Evolutionary conservation across 2,797 vertebrate genomes (phyloP).

Genomic region (Choloepus didactylus): DNA sequence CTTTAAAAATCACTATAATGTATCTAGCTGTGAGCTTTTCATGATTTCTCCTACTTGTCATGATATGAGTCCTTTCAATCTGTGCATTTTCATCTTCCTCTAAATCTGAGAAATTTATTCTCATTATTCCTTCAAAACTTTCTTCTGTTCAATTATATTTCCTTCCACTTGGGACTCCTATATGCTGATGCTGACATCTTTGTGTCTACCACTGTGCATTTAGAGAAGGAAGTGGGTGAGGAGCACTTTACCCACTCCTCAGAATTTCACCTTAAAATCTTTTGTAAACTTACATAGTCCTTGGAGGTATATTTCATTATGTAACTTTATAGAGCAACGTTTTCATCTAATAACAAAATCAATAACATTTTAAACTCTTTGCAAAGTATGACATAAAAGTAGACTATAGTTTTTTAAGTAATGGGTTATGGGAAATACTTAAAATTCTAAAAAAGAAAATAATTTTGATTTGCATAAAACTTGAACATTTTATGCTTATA

Average conservation of each 20-base stretch:
- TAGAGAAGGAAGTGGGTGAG: neutral
- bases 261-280: neutral
- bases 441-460: neutral
- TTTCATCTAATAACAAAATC: slow-evolving; percentile 27
- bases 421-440: neutral
- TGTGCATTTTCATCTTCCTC: neutral
- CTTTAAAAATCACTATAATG: neutral
- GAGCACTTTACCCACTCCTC: neutral
- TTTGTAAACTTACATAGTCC: neutral
- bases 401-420: neutral
- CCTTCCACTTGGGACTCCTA: neutral
- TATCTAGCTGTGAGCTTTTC: neutral
- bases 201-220: neutral
- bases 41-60: neutral
- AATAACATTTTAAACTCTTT: neutral
- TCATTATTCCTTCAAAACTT: neutral
- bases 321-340: neutral
- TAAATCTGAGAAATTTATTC: neutral
- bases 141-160: neutral
- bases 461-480: neutral
- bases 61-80: neutral
- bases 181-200: neutral
- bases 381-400: neutral
- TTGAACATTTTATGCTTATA: neutral
- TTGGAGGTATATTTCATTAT: slow-evolving; percentile 13